Percentiles rank a stretch among this genome's conserved stretches.
Evolutionary conservation across 2,797 vertebrate genomes (phyloP).

Genomic region (Aythya fuligula): DNA sequence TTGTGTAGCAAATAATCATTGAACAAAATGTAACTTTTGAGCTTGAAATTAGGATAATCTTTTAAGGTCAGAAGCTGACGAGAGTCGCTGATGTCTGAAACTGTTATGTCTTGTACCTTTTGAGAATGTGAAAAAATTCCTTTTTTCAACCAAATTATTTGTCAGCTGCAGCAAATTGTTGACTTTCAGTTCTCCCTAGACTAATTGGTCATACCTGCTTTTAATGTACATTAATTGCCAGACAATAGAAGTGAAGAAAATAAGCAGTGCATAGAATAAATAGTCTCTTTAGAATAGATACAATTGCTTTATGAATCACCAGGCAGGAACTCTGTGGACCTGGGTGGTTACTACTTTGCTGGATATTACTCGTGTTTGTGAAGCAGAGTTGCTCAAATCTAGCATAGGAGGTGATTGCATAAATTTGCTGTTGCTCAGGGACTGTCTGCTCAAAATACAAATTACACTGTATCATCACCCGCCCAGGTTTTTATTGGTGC

Average conservation of each 20-base stretch:
- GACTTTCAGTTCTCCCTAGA: neutral
- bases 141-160: neutral
- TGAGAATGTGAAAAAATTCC: neutral
- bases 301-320: conserved; percentile 47
- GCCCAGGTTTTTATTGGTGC: neutral
- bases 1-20: neutral
- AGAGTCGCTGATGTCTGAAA: neutral
- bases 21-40: neutral
- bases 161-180: neutral
- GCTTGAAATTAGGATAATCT: neutral
- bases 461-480: neutral
- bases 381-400: neutral
- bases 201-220: neutral
- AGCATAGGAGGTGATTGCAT: conserved; percentile 12
- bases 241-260: conserved; percentile 50
- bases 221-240: conserved; percentile 66
- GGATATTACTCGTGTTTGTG: conserved; percentile 34
- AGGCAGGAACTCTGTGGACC: conserved; percentile 62
- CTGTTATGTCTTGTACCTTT: neutral
- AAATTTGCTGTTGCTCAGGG: conserved; percentile 31
- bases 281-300: neutral
- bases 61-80: neutral
- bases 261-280: conserved; percentile 66
- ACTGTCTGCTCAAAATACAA: conserved; percentile 16
- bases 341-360: conserved; percentile 43